Conservation (phyloP, 2,113 vertebrate genomes). For the Erythrocebus patas region DNA sequence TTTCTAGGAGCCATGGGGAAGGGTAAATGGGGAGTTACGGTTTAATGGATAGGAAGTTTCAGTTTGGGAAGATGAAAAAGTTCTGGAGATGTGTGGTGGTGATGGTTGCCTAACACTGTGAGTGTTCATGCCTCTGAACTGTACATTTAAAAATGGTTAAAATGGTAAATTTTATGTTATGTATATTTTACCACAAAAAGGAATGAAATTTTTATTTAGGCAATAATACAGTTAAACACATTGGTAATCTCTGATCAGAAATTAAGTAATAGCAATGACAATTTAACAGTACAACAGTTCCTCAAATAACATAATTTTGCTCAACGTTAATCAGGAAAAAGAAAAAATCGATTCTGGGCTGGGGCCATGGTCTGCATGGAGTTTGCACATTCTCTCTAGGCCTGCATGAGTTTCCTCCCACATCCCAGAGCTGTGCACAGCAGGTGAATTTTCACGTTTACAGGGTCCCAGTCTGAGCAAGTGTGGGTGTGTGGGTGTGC, state of each 20-base stretch:
- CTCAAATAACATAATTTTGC: background rate
- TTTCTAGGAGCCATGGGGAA: background rate
- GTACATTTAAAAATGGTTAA: background rate
- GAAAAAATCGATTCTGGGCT: background rate
- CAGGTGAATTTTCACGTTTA: background rate
- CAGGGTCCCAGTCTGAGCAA: background rate
- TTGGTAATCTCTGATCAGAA: background rate
- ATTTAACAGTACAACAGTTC: background rate
- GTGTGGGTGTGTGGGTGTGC: background rate
- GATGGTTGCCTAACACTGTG: background rate
- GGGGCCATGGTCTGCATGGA: background rate
- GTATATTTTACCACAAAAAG: background rate
- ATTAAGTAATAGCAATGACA: background rate
- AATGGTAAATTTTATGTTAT: background rate
- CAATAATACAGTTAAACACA: background rate
- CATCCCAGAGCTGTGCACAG: background rate
- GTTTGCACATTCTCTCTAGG: background rate
- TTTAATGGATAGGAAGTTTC: background rate
- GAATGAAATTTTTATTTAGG: background rate
- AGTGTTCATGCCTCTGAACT: background rate
- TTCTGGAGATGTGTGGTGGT: background rate
- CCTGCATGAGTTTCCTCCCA: background rate
- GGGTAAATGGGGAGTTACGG: background rate
- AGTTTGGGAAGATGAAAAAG: background rate
- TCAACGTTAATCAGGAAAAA: background rate